A percentile compares a stretch with the other conserved stretches of the same genome.
phyloP scores from a whole-genome alignment of 2,888 invertebrate species.

The Amphipyra tragopoginis region DNA sequence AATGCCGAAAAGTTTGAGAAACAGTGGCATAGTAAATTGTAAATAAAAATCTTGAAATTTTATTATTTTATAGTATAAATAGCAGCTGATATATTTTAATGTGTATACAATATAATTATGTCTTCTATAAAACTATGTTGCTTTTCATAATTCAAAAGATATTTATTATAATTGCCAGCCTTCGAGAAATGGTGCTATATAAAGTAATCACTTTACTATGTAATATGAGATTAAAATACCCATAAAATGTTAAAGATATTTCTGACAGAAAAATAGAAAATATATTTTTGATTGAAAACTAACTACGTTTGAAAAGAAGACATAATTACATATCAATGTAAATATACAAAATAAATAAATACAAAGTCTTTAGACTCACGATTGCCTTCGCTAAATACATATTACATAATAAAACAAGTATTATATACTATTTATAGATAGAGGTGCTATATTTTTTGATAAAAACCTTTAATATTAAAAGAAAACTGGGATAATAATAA shows the following conservation, averaged over 20 bases:
- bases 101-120: background rate
- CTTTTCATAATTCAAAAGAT: background rate
- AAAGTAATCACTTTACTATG: background rate
- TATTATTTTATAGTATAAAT: conserved; percentile 11
- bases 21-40: conserved; percentile 24
- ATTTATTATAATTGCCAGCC: background rate
- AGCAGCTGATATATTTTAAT: conserved; percentile 43
- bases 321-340: conserved; percentile 7
- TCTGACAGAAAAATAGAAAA: too few relatives aligned
- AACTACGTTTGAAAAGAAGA: conserved; percentile 9
- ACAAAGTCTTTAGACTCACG: background rate
- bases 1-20: conserved; percentile 21
- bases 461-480: conserved; percentile 37
- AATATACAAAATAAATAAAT: conserved; percentile 11
- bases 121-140: conserved; percentile 6
- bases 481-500: conserved; percentile 65
- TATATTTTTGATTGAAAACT: too few relatives aligned
- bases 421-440: conserved; percentile 59
- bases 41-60: conserved; percentile 12
- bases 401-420: conserved; percentile 52
- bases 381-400: conserved; percentile 11
- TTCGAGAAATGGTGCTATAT: background rate
- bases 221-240: conserved; percentile 7
- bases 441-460: conserved; percentile 72
- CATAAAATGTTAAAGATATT: too few relatives aligned